Percentiles rank a stretch among this genome's conserved stretches.
These are phyloP conservation scores for Orchesella flavescens DNA, from an alignment of 2,888 invertebrate genomes.

Conservation along the genomic window DNA sequence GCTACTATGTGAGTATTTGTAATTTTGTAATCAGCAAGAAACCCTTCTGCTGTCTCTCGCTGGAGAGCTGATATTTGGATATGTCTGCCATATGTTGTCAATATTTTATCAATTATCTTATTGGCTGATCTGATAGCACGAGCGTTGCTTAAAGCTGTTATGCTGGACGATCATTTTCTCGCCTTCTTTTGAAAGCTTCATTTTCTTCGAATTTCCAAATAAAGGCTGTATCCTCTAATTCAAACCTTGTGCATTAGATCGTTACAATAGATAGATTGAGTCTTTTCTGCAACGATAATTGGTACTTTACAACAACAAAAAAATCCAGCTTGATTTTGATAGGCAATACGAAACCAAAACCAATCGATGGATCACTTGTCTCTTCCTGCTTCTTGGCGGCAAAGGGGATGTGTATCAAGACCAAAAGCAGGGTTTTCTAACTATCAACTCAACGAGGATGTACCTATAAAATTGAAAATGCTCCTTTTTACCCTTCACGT, in stretches of 20 bases:
- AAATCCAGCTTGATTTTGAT: background rate
- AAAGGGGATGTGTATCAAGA: too few relatives aligned
- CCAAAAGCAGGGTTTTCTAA: background rate
- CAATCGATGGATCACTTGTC: too few relatives aligned
- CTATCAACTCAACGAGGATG: background rate
- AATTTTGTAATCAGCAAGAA: background rate
- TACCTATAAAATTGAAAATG: background rate
- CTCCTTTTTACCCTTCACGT: background rate
- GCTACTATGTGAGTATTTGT: too few relatives aligned
- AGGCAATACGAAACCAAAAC: too few relatives aligned
- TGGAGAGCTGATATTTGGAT: background rate
- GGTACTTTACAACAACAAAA: background rate
- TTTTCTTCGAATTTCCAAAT: too few relatives aligned
- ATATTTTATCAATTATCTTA: slow-evolving; percentile 19
- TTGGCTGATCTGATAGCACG: slow-evolving; percentile 19
- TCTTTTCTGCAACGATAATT: background rate
- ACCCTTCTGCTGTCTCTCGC: background rate
- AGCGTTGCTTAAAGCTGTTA: slow-evolving; percentile 31
- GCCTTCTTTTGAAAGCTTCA: slow-evolving; percentile 2
- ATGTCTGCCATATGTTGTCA: slow-evolving; percentile 30
- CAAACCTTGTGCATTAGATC: background rate
- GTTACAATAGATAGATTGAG: background rate
- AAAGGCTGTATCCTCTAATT: background rate
- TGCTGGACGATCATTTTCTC: slow-evolving; percentile 7
- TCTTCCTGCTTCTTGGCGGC: too few relatives aligned